Conservation (phyloP, 2,113 vertebrate species). For the Hippocampus abdominalis region DNA sequence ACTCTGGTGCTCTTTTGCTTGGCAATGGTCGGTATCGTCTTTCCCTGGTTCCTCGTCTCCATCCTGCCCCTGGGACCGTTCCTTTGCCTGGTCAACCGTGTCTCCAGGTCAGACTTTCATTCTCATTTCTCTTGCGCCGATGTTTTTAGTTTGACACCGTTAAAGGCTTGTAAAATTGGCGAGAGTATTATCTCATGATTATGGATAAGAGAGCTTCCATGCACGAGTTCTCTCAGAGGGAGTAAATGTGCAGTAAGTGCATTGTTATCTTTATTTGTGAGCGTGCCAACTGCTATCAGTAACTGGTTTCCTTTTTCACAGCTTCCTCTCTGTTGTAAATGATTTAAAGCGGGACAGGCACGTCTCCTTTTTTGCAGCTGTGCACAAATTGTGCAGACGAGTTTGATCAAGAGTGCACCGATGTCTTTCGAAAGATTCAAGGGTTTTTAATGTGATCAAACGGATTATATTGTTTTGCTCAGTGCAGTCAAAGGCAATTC, state of each 20-base stretch:
- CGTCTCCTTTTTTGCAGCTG: slow-evolving; percentile 32
- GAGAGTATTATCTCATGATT: slow-evolving; percentile 3
- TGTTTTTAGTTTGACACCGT: slow-evolving; percentile 1
- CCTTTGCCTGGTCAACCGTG: slow-evolving; percentile 72
- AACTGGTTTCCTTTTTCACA: slow-evolving; percentile 6
- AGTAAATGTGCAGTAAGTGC: slow-evolving; percentile 2
- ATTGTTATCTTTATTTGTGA: background rate
- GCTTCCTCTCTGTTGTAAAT: slow-evolving; percentile 15
- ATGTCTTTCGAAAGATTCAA: slow-evolving; percentile 45
- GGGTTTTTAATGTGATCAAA: slow-evolving; percentile 10
- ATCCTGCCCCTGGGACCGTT: slow-evolving; percentile 71
- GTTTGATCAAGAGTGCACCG: slow-evolving; percentile 16
- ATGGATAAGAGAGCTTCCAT: background rate
- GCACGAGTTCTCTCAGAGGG: background rate
- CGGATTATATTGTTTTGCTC: background rate
- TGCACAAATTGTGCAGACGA: slow-evolving; percentile 36
- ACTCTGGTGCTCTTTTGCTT: slow-evolving; percentile 77
- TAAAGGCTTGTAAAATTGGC: slow-evolving; percentile 2
- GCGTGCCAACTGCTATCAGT: background rate
- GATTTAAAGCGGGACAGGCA: slow-evolving; percentile 11
- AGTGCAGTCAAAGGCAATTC: background rate
- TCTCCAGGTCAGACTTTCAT: slow-evolving; percentile 72
- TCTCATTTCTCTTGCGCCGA: background rate
- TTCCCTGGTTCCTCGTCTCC: slow-evolving; percentile 80
- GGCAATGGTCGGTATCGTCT: slow-evolving; percentile 72